A percentile compares a stretch with the other conserved stretches of the same genome.
Evolutionary conservation across 2,797 vertebrate species (phyloP).

Genomic region (Scleropages formosus): DNA sequence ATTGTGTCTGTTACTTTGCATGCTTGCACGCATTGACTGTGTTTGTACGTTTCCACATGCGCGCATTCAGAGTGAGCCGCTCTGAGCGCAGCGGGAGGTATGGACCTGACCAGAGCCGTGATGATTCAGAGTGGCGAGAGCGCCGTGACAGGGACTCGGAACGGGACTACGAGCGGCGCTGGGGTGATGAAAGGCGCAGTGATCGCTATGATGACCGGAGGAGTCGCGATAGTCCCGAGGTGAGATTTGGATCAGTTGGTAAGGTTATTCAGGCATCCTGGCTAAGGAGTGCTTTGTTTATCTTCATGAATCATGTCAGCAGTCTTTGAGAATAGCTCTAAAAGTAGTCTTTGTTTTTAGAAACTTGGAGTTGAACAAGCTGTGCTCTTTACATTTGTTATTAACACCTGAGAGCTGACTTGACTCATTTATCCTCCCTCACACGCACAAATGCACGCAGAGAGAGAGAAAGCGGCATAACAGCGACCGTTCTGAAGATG

Average conservation of each 20-base stretch:
- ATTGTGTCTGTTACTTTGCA: background rate
- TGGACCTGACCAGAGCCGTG: slow-evolving; percentile 84
- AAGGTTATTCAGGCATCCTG: too few relatives aligned
- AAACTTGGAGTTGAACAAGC: too few relatives aligned
- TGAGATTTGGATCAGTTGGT: too few relatives aligned
- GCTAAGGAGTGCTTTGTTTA: too few relatives aligned
- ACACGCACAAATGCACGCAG: slow-evolving; percentile 35
- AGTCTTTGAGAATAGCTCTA: too few relatives aligned
- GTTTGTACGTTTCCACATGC: background rate
- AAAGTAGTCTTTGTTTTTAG: too few relatives aligned
- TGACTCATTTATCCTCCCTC: too few relatives aligned
- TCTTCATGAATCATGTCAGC: too few relatives aligned
- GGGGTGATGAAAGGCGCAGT: slow-evolving; percentile 83
- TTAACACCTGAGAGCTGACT: too few relatives aligned
- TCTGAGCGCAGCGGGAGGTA: slow-evolving; percentile 95
- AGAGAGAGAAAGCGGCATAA: slow-evolving; percentile 86
- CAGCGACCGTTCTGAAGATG: slow-evolving; percentile 92
- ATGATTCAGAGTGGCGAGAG: slow-evolving; percentile 83
- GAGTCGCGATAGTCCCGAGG: slow-evolving; percentile 86
- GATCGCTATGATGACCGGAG: slow-evolving; percentile 89
- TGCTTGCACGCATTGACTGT: too few relatives aligned
- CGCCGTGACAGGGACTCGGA: slow-evolving; percentile 75
- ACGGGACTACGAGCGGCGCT: slow-evolving; percentile 82
- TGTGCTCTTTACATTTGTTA: too few relatives aligned
- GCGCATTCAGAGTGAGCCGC: slow-evolving; percentile 77